Conservation (phyloP, 2,113 vertebrate genomes). For the Sitta europaea region DNA sequence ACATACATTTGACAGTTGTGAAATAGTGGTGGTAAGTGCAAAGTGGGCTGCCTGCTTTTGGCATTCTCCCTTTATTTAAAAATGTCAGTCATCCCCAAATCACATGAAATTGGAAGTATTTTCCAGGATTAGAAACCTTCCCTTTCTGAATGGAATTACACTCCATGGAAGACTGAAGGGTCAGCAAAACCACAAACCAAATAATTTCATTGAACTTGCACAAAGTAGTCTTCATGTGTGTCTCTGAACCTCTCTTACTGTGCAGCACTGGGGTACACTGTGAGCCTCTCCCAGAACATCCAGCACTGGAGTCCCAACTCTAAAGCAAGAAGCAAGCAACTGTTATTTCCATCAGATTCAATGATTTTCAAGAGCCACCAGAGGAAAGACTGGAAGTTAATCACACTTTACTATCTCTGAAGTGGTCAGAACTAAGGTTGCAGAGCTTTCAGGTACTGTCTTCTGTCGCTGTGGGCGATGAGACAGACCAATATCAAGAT, state of each 20-base stretch:
- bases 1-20: background rate
- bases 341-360: background rate
- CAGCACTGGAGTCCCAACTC: background rate
- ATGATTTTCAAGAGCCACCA: background rate
- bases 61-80: background rate
- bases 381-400: background rate
- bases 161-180: background rate
- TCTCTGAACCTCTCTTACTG: background rate
- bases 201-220: rapidly evolving
- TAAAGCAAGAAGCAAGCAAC: background rate
- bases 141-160: background rate
- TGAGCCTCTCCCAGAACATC: background rate
- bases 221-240: background rate
- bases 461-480: too few relatives aligned
- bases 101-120: background rate
- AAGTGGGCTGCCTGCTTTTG: background rate
- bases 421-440: background rate
- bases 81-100: background rate
- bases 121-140: background rate
- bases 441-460: background rate
- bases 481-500: too few relatives aligned
- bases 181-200: background rate
- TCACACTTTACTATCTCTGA: background rate
- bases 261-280: background rate
- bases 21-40: background rate